A percentile compares a stretch with the other conserved stretches of the same genome.
Conservation (phyloP, 1,140 invertebrate genomes). For the Heliothis subflexa region DNA sequence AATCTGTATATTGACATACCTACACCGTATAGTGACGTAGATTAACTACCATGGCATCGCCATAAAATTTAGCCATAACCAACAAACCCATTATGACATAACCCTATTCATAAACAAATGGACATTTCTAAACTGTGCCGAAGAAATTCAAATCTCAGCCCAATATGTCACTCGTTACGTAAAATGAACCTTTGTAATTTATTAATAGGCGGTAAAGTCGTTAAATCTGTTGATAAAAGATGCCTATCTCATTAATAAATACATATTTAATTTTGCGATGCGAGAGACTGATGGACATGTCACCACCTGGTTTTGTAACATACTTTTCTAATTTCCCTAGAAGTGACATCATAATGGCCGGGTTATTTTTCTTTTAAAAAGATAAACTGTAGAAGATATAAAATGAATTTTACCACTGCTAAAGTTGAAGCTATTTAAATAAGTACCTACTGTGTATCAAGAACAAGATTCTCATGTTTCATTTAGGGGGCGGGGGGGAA, state of each 20-base stretch:
- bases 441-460: no score
- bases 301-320: no score
- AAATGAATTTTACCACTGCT: no score
- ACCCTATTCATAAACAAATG: conserved; percentile 2
- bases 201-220: neutral
- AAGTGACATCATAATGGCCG: no score
- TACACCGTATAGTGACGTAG: neutral
- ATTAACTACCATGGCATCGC: neutral
- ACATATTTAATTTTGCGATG: no score
- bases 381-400: no score
- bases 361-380: no score
- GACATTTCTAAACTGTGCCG: neutral
- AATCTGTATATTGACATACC: neutral
- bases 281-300: no score
- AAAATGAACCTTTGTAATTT: conserved; percentile 13
- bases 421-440: no score
- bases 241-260: neutral
- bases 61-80: neutral
- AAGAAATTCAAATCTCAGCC: neutral
- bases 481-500: no score
- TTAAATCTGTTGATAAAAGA: neutral
- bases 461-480: no score
- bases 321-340: no score
- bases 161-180: conserved; percentile 12
- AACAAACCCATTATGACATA: neutral